Evolutionary conservation across 2,888 invertebrate species (phyloP).

Genomic region (Yponomeuta evonymella): DNA sequence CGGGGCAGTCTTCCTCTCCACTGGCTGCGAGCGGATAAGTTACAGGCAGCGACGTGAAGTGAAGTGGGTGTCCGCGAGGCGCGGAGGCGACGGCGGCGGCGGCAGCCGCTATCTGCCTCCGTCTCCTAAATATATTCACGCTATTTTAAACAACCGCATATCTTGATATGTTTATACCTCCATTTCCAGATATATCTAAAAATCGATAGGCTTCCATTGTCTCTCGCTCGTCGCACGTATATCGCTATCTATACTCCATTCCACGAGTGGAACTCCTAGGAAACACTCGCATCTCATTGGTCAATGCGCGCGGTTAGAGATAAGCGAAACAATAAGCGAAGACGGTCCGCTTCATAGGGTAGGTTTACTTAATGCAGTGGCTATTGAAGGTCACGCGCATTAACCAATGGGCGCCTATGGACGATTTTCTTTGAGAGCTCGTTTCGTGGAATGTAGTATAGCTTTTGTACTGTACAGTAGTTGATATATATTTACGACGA

Average conservation of each 20-base stretch:
- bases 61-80: background rate
- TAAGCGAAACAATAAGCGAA: no score
- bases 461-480: background rate
- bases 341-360: no score
- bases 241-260: background rate
- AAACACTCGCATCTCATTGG: no score
- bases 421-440: no score
- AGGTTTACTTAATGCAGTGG: no score
- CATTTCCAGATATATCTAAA: background rate
- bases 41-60: constrained; percentile 2
- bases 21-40: constrained; percentile 10
- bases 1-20: constrained; percentile 12
- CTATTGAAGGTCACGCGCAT: no score
- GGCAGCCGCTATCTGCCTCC: background rate
- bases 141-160: background rate
- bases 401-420: no score
- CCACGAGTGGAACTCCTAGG: no score
- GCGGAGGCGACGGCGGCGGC: background rate
- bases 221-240: background rate
- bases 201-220: background rate
- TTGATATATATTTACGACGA: background rate
- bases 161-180: background rate
- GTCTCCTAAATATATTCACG: constrained; percentile 1
- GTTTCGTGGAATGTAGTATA: no score
- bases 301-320: no score